Evolutionary conservation across 2,888 invertebrate species (phyloP), one percentile per base, ranked within the genome.

Genomic region (Caenorhabditis virilis): DNA sequence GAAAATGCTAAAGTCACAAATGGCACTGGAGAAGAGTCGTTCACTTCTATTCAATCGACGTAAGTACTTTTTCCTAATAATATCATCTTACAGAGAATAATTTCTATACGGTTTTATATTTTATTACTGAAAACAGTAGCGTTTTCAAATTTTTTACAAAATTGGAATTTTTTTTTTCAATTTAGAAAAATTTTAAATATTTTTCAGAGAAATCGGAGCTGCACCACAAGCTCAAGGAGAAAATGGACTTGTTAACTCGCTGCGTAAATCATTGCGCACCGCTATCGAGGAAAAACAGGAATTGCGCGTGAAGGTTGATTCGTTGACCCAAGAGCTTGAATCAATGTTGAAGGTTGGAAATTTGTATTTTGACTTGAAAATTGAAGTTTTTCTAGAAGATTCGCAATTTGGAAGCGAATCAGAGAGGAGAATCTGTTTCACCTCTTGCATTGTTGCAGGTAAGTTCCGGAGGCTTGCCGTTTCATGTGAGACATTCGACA

Each of bases 391-490:
- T 72, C 15, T 55, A 72, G 73, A 68, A 69, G 47, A 62, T 66
- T 36, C 61, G 69, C 35, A 70, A 64, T 47, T 55, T 75, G 51
- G 72, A 52, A 38, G 39, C 56, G 25, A 51, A 58, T 35, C 48
- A 48, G 15, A 30, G 42, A 20, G 65, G 61, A 9, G 50, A 47
- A 26, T 23, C 41, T 16, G 69, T 67, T 18, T 56, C 58, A 43
- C 52, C 65, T 6, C 60, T 64, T 41, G 69, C 74, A n/a, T 64
- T 66, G 1, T 39, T 74, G 16, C 72, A 72, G 51, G 60, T 66
- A 11, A 23, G 61, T 38, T 18, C 15, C n/a, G n/a, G n/a, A n/a
- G n/a, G n/a, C n/a, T n/a, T n/a, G n/a, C n/a, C n/a, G n/a, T n/a
- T n/a, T n/a, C n/a, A n/a, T n/a, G n/a, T n/a, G n/a, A n/a, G n/a